Conservation (phyloP, 2,888 invertebrate genomes). For the Aporophyla lueneburgensis region DNA sequence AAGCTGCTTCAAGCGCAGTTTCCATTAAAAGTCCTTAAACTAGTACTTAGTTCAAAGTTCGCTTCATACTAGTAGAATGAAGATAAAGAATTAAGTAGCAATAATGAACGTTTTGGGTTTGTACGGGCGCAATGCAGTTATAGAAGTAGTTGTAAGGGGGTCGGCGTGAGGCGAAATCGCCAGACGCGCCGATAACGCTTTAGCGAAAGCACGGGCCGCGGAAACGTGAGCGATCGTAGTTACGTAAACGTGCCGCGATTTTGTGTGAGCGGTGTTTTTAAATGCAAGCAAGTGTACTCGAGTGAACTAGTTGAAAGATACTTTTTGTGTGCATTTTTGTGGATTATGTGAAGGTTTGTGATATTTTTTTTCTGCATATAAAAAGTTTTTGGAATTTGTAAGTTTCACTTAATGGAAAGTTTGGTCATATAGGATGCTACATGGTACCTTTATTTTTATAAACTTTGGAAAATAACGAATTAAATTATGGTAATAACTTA, state of each 20-base stretch:
- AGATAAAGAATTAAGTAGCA: slow-evolving; percentile 59
- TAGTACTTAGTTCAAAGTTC: no score
- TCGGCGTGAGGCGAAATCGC: slow-evolving; percentile 74
- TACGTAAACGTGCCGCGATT: slow-evolving; percentile 76
- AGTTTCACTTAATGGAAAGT: slow-evolving; percentile 40
- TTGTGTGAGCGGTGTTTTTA: slow-evolving; percentile 60
- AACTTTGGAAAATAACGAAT: slow-evolving; percentile 67
- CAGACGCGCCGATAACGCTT: slow-evolving; percentile 86
- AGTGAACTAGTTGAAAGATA: slow-evolving; percentile 68
- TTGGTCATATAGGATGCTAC: slow-evolving; percentile 51
- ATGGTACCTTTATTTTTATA: slow-evolving; percentile 52
- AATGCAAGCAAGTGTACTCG: slow-evolving; percentile 57
- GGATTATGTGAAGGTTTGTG: slow-evolving; percentile 78
- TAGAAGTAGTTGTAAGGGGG: slow-evolving; percentile 75
- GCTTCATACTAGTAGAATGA: slow-evolving; percentile 10
- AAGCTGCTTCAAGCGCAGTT: slow-evolving; percentile 22
- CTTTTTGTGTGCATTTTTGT: slow-evolving; percentile 67
- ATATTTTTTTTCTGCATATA: slow-evolving; percentile 29
- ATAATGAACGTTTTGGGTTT: slow-evolving; percentile 64
- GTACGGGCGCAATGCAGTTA: slow-evolving; percentile 88
- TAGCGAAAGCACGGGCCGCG: slow-evolving; percentile 83
- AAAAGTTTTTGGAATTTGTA: slow-evolving; percentile 45
- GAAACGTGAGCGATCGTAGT: slow-evolving; percentile 66
- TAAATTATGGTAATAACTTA: slow-evolving; percentile 71
- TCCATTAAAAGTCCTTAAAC: slow-evolving; percentile 12